Conservation (phyloP, 2,113 vertebrate genomes). For the Parotia lawesii region DNA sequence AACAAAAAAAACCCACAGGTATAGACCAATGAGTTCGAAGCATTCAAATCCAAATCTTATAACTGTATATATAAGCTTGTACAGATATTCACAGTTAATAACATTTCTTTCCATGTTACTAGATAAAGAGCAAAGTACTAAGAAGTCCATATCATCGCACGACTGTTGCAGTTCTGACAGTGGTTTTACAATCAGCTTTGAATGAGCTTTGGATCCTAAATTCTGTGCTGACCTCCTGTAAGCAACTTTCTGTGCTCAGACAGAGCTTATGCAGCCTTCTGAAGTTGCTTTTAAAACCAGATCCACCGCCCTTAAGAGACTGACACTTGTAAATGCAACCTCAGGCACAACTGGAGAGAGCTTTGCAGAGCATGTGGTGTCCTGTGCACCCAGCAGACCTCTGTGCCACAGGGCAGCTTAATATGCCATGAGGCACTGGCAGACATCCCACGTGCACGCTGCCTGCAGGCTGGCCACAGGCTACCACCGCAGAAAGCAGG, state of each 20-base stretch:
- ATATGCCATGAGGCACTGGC: not conserved
- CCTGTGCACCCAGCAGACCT: not conserved
- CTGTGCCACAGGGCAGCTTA: not conserved
- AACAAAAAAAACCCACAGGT: not conserved
- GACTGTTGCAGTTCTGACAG: not conserved
- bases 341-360: not conserved
- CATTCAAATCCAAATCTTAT: not conserved
- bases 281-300: not conserved
- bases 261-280: not conserved
- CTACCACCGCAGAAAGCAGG: not conserved
- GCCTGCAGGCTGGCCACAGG: not conserved
- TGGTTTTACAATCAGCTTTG: not conserved
- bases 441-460: not conserved
- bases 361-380: not conserved
- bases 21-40: not conserved
- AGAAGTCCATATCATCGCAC: not conserved
- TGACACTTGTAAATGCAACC: not conserved
- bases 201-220: not conserved
- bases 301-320: not conserved
- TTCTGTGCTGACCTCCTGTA: not conserved
- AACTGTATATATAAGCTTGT: not conserved
- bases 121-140: not conserved
- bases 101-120: not conserved
- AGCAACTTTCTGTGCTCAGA: not conserved
- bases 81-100: not conserved